Conservation (phyloP, 2,888 invertebrate genomes). For the Hetaerina titia region DNA sequence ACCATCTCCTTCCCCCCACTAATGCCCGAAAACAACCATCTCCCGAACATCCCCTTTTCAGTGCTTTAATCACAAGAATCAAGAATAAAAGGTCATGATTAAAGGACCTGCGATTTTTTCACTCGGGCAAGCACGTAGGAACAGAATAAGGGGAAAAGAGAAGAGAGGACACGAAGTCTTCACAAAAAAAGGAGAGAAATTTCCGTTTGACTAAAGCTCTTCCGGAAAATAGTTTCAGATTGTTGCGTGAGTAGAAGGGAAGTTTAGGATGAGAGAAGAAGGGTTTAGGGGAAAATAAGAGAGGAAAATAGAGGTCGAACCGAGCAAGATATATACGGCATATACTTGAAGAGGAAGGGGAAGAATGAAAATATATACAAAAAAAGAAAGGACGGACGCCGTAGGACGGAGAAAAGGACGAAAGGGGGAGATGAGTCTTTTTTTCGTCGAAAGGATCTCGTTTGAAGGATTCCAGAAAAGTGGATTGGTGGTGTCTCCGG, state of each 20-base stretch:
- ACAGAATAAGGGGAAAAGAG: neutral
- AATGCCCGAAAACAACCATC: neutral
- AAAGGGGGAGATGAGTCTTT: neutral
- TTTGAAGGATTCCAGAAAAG: neutral
- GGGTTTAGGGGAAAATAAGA: neutral
- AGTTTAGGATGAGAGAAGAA: neutral
- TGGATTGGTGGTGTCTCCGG: neutral
- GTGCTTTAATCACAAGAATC: neutral
- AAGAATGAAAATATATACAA: neutral
- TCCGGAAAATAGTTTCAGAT: neutral
- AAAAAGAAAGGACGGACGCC: neutral
- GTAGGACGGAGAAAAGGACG: neutral
- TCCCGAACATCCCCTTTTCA: neutral
- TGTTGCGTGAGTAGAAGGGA: neutral
- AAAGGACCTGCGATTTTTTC: neutral
- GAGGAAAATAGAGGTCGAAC: neutral
- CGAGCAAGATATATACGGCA: neutral
- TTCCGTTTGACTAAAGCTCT: neutral
- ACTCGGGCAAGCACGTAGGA: neutral
- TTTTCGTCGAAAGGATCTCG: neutral
- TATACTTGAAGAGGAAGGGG: neutral
- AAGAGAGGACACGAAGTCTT: neutral
- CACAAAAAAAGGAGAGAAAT: neutral
- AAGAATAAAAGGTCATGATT: conserved; percentile 20
- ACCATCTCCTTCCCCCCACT: neutral